Conservation (phyloP, 2,888 invertebrate genomes). For the Proisotoma minuta region DNA sequence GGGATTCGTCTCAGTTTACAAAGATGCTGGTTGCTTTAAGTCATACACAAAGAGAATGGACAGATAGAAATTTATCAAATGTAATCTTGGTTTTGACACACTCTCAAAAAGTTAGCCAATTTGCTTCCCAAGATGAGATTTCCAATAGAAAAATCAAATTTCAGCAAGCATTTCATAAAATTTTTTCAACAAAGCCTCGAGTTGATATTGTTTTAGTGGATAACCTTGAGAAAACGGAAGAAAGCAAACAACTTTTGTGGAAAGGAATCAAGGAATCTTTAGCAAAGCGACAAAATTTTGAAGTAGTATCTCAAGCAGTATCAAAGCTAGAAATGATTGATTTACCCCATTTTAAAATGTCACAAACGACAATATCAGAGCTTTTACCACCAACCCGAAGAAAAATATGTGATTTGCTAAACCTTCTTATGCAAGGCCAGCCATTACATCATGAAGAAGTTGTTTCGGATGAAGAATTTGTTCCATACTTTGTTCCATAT, state of each 20-base stretch:
- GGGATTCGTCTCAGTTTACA: slow-evolving; percentile 18
- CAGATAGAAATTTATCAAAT: slow-evolving; percentile 19
- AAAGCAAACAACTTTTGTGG: too few relatives aligned
- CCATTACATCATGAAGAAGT: background rate
- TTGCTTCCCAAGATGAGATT: background rate
- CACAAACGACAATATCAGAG: too few relatives aligned
- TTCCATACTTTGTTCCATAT: background rate
- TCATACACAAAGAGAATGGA: slow-evolving; percentile 7
- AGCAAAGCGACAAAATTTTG: too few relatives aligned
- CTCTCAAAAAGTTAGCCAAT: slow-evolving; percentile 17
- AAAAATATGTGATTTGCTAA: background rate
- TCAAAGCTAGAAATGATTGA: too few relatives aligned
- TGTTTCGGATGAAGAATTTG: background rate
- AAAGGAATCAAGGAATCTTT: too few relatives aligned
- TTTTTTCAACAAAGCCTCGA: too few relatives aligned
- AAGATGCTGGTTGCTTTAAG: slow-evolving; percentile 23
- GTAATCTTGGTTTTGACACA: slow-evolving; percentile 23
- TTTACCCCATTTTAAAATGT: too few relatives aligned
- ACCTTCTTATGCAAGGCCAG: background rate
- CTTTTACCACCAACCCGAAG: background rate
- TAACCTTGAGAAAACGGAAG: too few relatives aligned
- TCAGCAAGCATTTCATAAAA: slow-evolving; percentile 4
- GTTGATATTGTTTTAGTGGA: too few relatives aligned
- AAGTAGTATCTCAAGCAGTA: too few relatives aligned
- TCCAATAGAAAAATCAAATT: slow-evolving; percentile 1